Evolutionary conservation across 2,888 invertebrate species (phyloP), one percentile per base, ranked within the genome.

Genomic region (Tetragonula carbonaria): DNA sequence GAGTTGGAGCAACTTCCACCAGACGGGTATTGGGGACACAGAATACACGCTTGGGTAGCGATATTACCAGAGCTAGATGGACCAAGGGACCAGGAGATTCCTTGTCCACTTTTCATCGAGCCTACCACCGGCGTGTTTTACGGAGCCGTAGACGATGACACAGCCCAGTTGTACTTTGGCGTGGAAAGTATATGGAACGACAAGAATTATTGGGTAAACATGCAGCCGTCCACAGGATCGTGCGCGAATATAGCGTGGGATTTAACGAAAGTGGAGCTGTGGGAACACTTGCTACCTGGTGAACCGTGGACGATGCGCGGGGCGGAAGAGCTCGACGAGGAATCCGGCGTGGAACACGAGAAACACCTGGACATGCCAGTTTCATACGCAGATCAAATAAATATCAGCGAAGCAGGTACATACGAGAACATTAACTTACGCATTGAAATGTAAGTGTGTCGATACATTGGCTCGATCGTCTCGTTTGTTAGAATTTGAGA

Each of bases 131-230:
- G 98, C 0, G 95, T 82, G 4, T 71, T 81, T 28, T 93, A 92
- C 57, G 71, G 71, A 0, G 38, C 68, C 14, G 45, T 21, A 0
- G 67, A 76, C 13, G 66, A 72, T 86, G 95, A 96, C 0, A 92
- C 97, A 63, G 95, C 96, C 38, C 94, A 95, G 3, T 95, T 96
- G 82, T 98, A 98, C 91, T 96, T 97, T 53, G 96, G 97, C 0
- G 95, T 99, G 6, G 98, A 99, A 92, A 97, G 97, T 87, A 95
- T 98, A 74, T 99, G 98, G 96, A 98, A 98, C 91, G 95, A 98
- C 92, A 95, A 96, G 74, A 99, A 99, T 95, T 98, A 98, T 94
- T 98, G 97, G 95, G 95, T 96, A 0, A 97, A 97, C 91, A 94
- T 96, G 90, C 97, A 97, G 94, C 95, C 95, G 8, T 95, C 95